Evolutionary conservation across 2,797 vertebrate genomes (phyloP), one percentile per base, ranked within the genome.

Genomic region (Melanotaenia pygmaea): DNA sequence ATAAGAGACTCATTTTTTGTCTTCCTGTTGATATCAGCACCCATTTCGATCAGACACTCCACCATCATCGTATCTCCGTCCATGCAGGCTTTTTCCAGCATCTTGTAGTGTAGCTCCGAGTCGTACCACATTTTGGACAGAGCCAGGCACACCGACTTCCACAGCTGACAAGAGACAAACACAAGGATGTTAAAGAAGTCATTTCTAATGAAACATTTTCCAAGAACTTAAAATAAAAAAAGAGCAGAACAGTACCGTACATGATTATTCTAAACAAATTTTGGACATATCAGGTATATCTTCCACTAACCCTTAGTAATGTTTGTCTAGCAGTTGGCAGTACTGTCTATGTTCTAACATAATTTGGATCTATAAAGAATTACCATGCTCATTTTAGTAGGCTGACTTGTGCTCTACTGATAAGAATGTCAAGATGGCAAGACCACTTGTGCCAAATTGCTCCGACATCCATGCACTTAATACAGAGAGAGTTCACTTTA

Each of bases 1-100:
- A 99, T 95, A 70, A 99, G 95, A 59, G 98, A 96, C 9, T 95
- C 94, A 0, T 88, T 86, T 58, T 96, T 96, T 51, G 94, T 94
- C 84, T 95, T 95, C 88, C 88, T 94, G 86, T 97, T 98, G 87
- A 96, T 73, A 56, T 99, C 97, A 1, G 97, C 97, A 10, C 96
- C 97, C 72, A 99, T 81, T 0, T 96, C 91, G 26, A 99, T 95
- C 53, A 99, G 92, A 78, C 97, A 98, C 86, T 98, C 97, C 1
- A 93, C 96, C 95, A 98, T 95, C 45, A 85, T 47, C 1, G 90
- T 91, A 5, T 97, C 94, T 18, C 92, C 93, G 30, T 96, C 96
- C 50, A 91, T 80, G 60, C 98, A 99, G 0, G 97, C 97, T 82
- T 95, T 96, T 77, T 96, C 94, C 77, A 99, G 91, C 94, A 99